Conservation (phyloP, 53 echinoderm and acorn worm genomes). For the Paelopatides confundens region DNA sequence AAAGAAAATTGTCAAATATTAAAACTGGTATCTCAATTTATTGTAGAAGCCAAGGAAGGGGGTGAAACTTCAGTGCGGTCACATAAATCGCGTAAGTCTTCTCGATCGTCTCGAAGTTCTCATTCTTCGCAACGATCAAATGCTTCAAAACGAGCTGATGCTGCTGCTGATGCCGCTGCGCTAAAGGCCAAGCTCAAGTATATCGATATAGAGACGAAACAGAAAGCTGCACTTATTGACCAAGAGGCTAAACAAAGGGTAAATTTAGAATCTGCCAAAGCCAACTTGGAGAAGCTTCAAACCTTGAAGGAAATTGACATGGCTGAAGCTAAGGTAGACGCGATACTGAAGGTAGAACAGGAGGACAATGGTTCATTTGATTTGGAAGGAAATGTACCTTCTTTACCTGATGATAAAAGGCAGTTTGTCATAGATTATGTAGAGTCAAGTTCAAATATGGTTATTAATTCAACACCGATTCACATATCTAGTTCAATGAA, state of each 20-base stretch:
- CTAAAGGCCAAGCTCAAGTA: not conserved
- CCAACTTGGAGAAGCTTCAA: not conserved
- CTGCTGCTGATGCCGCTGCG: not conserved
- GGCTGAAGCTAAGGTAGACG: conserved; percentile 6
- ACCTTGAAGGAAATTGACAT: not conserved
- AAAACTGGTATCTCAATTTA: not conserved
- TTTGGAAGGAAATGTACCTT: not conserved
- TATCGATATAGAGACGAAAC: not conserved
- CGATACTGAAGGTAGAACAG: not conserved
- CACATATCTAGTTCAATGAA: not conserved
- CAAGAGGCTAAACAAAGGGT: conserved; percentile 3
- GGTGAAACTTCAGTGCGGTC: no score
- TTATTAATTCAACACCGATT: not conserved
- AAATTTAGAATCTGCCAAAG: not conserved
- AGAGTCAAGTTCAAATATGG: not conserved
- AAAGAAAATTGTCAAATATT: not conserved
- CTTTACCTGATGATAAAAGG: not conserved
- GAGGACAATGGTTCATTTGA: not conserved
- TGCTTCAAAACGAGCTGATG: not conserved
- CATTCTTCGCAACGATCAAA: not conserved
- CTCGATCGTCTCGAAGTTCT: not conserved
- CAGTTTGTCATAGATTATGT: not conserved
- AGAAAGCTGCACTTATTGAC: not conserved
- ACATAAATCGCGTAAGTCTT: not conserved
- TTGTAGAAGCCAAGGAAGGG: no score